A percentile compares a stretch with the other conserved stretches of the same genome.
phyloP scores from a whole-genome alignment of 2,888 invertebrate genomes.

The Hecatera dysodea region DNA sequence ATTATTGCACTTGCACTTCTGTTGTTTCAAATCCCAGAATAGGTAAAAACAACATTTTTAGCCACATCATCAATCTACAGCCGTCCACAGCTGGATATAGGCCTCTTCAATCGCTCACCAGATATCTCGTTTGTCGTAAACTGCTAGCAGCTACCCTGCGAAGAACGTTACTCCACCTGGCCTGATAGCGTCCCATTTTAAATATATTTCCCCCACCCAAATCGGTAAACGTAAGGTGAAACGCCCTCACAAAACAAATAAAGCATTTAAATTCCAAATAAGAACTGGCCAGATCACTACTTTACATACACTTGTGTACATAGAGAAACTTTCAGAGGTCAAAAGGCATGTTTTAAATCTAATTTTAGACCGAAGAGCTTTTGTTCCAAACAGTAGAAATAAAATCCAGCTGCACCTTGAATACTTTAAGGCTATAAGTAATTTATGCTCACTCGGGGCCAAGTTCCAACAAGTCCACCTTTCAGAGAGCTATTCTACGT shows the following conservation, averaged over 20 bases:
- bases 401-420: conserved; percentile 44
- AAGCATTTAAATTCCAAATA: neutral
- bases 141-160: too few relatives aligned
- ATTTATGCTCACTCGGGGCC: conserved; percentile 48
- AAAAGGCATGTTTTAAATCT: conserved; percentile 9
- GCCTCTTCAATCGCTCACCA: too few relatives aligned
- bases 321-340: conserved; percentile 8
- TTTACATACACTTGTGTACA: neutral
- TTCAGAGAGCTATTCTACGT: conserved; percentile 45
- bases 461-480: conserved; percentile 48
- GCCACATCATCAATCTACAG: too few relatives aligned
- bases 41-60: too few relatives aligned
- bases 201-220: too few relatives aligned
- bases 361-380: conserved; percentile 24
- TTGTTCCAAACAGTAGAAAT: conserved; percentile 39
- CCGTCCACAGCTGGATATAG: too few relatives aligned
- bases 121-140: too few relatives aligned
- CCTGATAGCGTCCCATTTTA: too few relatives aligned
- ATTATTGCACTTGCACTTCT: too few relatives aligned
- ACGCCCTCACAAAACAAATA: neutral
- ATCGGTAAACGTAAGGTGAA: neutral
- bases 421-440: conserved; percentile 47
- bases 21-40: too few relatives aligned
- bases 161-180: too few relatives aligned
- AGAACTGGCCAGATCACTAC: neutral